Percentiles rank a stretch among this genome's conserved stretches.
These are phyloP conservation scores for Fundulus diaphanus DNA, from an alignment of 2,797 vertebrate species.

Conservation along the genomic window DNA sequence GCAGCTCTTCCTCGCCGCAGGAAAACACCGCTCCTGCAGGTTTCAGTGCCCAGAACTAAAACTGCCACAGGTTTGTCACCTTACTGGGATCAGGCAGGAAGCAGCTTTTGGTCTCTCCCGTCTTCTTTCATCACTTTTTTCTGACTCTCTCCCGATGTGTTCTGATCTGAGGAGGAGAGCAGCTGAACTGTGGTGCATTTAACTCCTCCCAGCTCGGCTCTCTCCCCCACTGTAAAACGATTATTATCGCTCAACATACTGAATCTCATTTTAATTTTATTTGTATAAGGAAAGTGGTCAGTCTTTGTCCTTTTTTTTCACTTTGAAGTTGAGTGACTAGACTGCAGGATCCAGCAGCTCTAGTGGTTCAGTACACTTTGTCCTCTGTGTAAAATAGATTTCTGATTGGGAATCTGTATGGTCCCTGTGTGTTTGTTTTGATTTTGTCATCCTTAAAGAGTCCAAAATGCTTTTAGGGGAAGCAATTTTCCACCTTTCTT, in stretches of 20 bases:
- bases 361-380: slow-evolving; percentile 13
- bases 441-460: not conserved
- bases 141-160: not conserved
- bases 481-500: slow-evolving; percentile 14
- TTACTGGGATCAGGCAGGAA: not conserved
- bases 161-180: slow-evolving; percentile 20
- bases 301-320: not conserved
- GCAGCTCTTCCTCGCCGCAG: slow-evolving; percentile 32
- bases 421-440: not conserved
- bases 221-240: not conserved
- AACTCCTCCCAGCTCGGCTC: slow-evolving; percentile 52
- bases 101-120: not conserved
- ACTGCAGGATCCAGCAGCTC: not conserved
- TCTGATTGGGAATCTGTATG: not conserved
- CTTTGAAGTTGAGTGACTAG: not conserved
- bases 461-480: slow-evolving; percentile 10
- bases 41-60: slow-evolving; percentile 31
- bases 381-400: slow-evolving; percentile 23
- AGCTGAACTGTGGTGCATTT: slow-evolving; percentile 28
- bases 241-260: not conserved
- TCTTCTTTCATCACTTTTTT: not conserved
- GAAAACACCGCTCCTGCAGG: slow-evolving; percentile 2
- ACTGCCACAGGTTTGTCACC: not conserved
- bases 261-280: slow-evolving; percentile 1
- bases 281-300: not conserved